Evolutionary conservation across 1,140 invertebrate genomes (phyloP).

Genomic region (Pinna nobilis): DNA sequence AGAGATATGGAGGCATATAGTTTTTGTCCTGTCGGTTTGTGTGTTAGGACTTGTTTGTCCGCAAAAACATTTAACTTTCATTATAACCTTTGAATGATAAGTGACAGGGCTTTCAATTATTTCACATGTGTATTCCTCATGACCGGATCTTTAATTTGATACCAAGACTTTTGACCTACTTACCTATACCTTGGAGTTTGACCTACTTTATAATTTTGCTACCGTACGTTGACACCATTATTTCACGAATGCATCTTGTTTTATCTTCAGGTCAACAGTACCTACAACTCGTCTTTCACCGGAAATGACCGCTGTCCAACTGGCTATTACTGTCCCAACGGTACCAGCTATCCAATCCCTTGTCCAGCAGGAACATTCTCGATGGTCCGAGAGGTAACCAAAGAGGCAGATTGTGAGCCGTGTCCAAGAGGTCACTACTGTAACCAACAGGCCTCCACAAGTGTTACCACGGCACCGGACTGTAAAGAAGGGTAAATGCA

Average conservation of each 20-base stretch:
- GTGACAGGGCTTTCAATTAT: too few relatives aligned
- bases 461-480: constrained; percentile 55
- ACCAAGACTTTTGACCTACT: too few relatives aligned
- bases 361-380: constrained; percentile 71
- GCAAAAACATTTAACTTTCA: too few relatives aligned
- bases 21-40: too few relatives aligned
- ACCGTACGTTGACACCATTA: background rate
- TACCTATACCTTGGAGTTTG: too few relatives aligned
- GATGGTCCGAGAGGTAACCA: constrained; percentile 47
- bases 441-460: constrained; percentile 71
- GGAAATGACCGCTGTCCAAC: constrained; percentile 69
- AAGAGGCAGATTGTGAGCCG: constrained; percentile 58
- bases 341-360: constrained; percentile 63
- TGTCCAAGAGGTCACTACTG: constrained; percentile 78
- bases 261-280: constrained; percentile 58
- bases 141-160: too few relatives aligned
- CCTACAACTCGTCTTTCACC: constrained; percentile 61
- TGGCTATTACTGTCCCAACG: constrained; percentile 70
- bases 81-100: too few relatives aligned
- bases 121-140: too few relatives aligned
- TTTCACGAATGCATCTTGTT: background rate
- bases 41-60: too few relatives aligned
- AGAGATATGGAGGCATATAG: too few relatives aligned
- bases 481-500: constrained; percentile 66
- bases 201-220: too few relatives aligned